These are phyloP conservation scores for Drosophila diplacantha DNA, from an alignment of 2,888 invertebrate species.

Conservation along the genomic window DNA sequence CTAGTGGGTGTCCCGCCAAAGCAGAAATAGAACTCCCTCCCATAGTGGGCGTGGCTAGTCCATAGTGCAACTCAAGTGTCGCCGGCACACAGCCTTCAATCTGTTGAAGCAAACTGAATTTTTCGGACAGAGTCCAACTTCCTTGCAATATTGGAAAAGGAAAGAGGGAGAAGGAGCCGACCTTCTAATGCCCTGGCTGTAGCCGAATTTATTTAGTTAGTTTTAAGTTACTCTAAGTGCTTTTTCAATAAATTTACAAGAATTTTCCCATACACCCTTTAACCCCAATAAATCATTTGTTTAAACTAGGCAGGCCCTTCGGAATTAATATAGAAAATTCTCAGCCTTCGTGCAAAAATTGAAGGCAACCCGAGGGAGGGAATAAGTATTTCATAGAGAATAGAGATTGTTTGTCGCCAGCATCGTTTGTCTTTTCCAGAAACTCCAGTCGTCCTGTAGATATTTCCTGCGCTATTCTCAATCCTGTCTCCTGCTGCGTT, in stretches of 20 bases:
- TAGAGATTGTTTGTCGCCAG: constrained; percentile 38
- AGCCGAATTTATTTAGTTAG: not conserved
- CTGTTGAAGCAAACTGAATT: constrained; percentile 30
- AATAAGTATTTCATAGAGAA: constrained; percentile 30
- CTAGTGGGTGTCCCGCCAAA: constrained; percentile 24
- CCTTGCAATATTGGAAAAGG: constrained; percentile 31
- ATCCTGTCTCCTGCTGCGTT: constrained; percentile 31
- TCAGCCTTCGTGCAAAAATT: constrained; percentile 7
- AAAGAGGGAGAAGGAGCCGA: constrained; percentile 2
- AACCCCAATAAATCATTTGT: constrained; percentile 2
- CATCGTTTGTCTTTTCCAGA: constrained; percentile 46
- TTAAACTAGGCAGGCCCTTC: not conserved
- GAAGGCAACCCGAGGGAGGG: not conserved
- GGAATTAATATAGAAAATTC: constrained; percentile 3
- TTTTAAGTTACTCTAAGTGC: not conserved
- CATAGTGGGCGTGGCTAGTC: constrained; percentile 24
- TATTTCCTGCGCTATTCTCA: not conserved
- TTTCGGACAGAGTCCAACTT: constrained; percentile 34
- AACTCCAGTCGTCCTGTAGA: constrained; percentile 14
- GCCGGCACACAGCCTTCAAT: constrained; percentile 44
- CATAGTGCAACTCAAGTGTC: constrained; percentile 39
- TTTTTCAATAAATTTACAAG: not conserved
- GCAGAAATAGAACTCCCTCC: constrained; percentile 19
- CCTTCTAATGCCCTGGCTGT: constrained; percentile 4
- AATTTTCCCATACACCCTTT: not conserved